Conservation (phyloP, 2,888 invertebrate genomes). For the Harpagoxenus sublaevis region DNA sequence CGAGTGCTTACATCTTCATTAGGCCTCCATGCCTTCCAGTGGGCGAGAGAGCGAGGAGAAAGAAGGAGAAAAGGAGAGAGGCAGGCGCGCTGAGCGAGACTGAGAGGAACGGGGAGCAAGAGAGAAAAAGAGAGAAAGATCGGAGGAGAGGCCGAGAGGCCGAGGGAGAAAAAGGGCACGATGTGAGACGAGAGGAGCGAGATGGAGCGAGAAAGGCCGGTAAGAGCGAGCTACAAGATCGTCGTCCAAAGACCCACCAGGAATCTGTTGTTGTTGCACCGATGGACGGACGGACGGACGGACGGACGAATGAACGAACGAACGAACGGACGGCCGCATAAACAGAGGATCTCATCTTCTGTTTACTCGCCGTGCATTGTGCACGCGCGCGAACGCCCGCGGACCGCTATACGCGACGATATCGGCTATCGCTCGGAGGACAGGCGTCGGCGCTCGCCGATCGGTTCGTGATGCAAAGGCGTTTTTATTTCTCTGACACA, state of each 20-base stretch:
- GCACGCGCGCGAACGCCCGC: background rate
- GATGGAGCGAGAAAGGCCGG: conserved; percentile 56
- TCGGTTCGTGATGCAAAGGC: background rate
- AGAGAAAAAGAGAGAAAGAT: conserved; percentile 55
- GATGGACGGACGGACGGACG: conserved; percentile 76
- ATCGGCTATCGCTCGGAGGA: conserved; percentile 4
- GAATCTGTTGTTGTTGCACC: conserved; percentile 85
- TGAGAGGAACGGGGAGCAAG: conserved; percentile 59
- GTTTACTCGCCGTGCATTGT: conserved; percentile 76
- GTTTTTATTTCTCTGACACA: conserved; percentile 12
- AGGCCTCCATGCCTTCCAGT: conserved; percentile 82
- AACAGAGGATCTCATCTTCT: conserved; percentile 84
- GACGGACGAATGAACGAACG: conserved; percentile 57
- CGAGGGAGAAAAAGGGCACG: conserved; percentile 44
- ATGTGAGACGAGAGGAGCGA: conserved; percentile 56
- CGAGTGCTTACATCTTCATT: conserved; percentile 86
- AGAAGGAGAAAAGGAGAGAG: conserved; percentile 61
- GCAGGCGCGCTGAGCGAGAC: conserved; percentile 45
- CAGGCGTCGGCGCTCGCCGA: background rate
- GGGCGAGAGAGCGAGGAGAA: conserved; percentile 60
- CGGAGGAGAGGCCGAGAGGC: conserved; percentile 38
- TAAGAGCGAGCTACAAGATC: conserved; percentile 82
- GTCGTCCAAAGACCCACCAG: conserved; percentile 85
- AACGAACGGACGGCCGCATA: conserved; percentile 64
- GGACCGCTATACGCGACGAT: conserved; percentile 27